Evolutionary conservation across 2,797 vertebrate genomes (phyloP).

Genomic region (Zalophus californianus): DNA sequence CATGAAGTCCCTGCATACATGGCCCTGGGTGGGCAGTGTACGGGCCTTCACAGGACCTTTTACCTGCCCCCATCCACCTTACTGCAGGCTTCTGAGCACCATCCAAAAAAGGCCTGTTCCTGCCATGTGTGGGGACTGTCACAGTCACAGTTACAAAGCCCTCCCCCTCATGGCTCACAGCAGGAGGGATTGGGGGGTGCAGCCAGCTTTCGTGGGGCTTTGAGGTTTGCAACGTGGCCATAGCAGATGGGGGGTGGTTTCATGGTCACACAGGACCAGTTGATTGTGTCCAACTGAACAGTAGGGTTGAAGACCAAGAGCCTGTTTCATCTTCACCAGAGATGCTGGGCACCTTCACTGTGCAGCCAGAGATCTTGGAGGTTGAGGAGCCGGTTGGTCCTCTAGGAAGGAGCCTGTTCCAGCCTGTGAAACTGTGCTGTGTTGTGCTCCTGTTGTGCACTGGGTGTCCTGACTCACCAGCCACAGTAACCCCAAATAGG

Average conservation of each 20-base stretch:
- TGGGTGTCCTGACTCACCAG: background rate
- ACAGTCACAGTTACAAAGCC: background rate
- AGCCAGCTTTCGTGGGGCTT: background rate
- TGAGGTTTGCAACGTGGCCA: accelerated
- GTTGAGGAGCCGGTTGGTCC: background rate
- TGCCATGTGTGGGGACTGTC: no score
- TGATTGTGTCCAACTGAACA: background rate
- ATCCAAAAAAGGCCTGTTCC: background rate
- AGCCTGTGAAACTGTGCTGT: background rate
- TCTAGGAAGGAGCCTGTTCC: background rate
- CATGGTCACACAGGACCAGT: background rate
- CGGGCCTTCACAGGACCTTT: background rate
- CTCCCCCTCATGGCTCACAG: background rate
- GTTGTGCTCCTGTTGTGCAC: background rate
- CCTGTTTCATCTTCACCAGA: background rate
- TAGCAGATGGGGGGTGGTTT: background rate
- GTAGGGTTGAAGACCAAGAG: background rate
- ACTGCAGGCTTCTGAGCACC: background rate
- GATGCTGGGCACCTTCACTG: background rate
- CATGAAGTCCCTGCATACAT: background rate
- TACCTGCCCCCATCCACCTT: background rate
- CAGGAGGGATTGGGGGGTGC: background rate
- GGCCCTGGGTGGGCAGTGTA: background rate
- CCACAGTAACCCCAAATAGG: background rate
- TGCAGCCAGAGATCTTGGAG: background rate